Base-by-base conservation (phyloP, 1,140 invertebrate species). In the Holotrichia oblita region DNA sequence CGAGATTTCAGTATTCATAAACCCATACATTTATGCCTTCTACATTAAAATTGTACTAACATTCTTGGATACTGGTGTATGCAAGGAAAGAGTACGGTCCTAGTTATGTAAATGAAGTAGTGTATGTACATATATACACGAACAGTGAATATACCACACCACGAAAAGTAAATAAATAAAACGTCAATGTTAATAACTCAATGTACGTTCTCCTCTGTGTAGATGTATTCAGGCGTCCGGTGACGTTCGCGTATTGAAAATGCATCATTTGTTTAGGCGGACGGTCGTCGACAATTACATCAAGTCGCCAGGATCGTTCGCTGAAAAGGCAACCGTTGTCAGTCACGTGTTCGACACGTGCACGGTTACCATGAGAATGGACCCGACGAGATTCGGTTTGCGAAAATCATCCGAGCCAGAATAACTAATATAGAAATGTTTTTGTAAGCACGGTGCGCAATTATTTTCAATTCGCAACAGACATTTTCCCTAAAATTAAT, bases 141-240 rank as follows among this genome's bases (percentile, higher is more conserved):
- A 64, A 27, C 61, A 0, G 17, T 17, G 61, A 14, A 20, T 64
- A 22, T 12, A 27, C 61, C 24, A 22, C 61, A 22, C 17, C 61
- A 64, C 61, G 61, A 64, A 64, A 64, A 64, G 61, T 22, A 64
- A 64, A 22, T 64, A 64, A 64, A 64, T 64, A 64, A 64, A 64
- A 64, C 61, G 61, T 64, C 61, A 64, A 64, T 64, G 61, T 64
- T 64, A 64, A 64, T 64, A 64, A 22, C 61, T 64, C 61, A 64
- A 64, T 64, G n/a, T 22, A 7, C 20, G 14, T 12, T 27, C 20
- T 20, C 22, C 9, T 64, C 22, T 20, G 17, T 6, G 22, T 7
- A 2, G 17, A 10, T 27, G 4, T 20, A 12, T 64, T 64, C 17
- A 34, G 27, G 61, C 61, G 61, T 69, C 14, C 61, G 48, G 14